These are phyloP conservation scores for Tachystola acroxantha DNA, from an alignment of 2,888 invertebrate genomes.

Conservation along the genomic window DNA sequence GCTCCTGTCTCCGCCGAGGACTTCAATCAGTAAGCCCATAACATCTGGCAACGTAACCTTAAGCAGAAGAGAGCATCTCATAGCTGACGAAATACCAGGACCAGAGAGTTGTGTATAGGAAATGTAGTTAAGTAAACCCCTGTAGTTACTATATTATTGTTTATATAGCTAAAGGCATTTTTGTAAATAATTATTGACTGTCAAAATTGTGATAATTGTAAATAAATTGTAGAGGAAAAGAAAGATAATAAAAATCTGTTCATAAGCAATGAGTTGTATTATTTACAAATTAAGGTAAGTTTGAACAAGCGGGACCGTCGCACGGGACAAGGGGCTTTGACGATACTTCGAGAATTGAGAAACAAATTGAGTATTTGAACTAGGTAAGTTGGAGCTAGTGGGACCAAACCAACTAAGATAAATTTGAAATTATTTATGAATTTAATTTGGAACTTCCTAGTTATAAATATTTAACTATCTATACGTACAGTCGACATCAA, in stretches of 20 bases:
- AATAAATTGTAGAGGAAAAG: slow-evolving; percentile 31
- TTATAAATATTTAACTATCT: too few relatives aligned
- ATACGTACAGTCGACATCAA: too few relatives aligned
- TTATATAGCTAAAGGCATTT: slow-evolving; percentile 24
- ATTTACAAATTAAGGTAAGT: too few relatives aligned
- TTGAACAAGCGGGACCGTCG: too few relatives aligned
- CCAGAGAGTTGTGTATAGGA: slow-evolving; percentile 74
- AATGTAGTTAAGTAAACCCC: slow-evolving; percentile 16
- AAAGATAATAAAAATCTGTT: slow-evolving; percentile 18
- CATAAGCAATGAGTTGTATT: slow-evolving; percentile 5
- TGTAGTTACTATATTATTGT: slow-evolving; percentile 17
- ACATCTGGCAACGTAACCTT: slow-evolving; percentile 47
- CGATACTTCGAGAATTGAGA: too few relatives aligned
- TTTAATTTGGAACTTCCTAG: too few relatives aligned
- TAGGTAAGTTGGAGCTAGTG: too few relatives aligned
- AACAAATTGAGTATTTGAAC: too few relatives aligned
- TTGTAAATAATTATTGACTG: slow-evolving; percentile 44
- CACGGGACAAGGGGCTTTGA: too few relatives aligned
- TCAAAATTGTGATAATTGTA: slow-evolving; percentile 50
- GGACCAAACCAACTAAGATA: too few relatives aligned
- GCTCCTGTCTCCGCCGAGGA: slow-evolving; percentile 48
- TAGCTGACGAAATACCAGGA: slow-evolving; percentile 72
- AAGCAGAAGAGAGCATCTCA: slow-evolving; percentile 66
- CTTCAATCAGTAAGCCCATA: slow-evolving; percentile 33
- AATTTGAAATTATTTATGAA: too few relatives aligned